Evolutionary conservation across 2,113 vertebrate genomes (phyloP), one percentile per base, ranked within the genome.

Genomic region (Gallinago media): DNA sequence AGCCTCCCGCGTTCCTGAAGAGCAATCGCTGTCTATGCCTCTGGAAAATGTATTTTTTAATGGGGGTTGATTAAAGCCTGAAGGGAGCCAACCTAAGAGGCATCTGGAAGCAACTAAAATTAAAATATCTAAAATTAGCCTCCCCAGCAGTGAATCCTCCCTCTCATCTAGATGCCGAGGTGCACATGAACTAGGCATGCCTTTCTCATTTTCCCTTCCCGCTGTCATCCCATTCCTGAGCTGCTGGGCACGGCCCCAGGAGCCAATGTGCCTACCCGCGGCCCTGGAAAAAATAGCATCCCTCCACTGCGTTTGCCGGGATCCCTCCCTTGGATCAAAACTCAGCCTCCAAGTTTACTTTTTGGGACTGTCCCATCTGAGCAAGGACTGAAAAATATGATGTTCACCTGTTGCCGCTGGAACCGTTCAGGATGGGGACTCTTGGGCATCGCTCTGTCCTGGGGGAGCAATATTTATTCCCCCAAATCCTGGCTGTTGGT

Each of bases 91-190:
- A 44, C 34, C 52, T 76, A 44, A 83, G 49, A 95, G 89, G 56
- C 82, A 92, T 72, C 86, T 88, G 86, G 89, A 96, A 95, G 91
- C 38, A 76, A 92, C 94, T 96, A 96, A 96, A 96, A 92, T 96
- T 95, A 95, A 92, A 90, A 88, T 12, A 72, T 58, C 94, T 96
- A 95, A 96, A 95, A 92, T 96, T 96, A 96, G 86, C 88, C 47
- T 75, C 34, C 49, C 31, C 29, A 72, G 83, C 29, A 59, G 85
- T 2, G 18, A 88, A 82, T 90, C 82, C 85, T 96, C 52, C 74
- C 78, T 95, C 74, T 92, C 83, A 88, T 82, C 66, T 75, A 42
- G 71, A 65, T 88, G 90, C 88, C 36, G 0, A 80, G 73, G 72
- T 0, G 23, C 94, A 92, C 90, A 74, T 94, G 94, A 94, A 85